Base-by-base conservation (phyloP, 2,113 vertebrate species). In the Smithornis capensis region DNA sequence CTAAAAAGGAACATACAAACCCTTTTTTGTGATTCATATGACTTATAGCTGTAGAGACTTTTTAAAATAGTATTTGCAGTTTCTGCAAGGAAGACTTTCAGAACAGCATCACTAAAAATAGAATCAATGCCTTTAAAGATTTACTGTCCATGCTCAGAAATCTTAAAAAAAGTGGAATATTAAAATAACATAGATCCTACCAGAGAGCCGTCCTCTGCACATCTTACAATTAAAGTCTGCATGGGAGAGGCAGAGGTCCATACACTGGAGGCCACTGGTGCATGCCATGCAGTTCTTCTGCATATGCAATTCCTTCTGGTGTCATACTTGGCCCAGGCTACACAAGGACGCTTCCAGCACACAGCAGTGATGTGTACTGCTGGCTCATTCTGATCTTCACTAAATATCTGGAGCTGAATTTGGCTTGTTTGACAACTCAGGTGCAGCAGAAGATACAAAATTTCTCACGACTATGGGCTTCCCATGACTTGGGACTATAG, bases 31-130 rank as follows among this genome's bases (percentile, higher is more conserved):
- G 86, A 92, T 83, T 93, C 91, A 93, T 85, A 86, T 77, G 73
- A 96, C 91, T 93, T 95, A 63, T 85, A 92, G 80, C 64, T 78
- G 52, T 64, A 87, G 31, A 91, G 64, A 70, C 44, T 83, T 82
- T 96, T 94, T 95, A 85, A 93, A 95, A 96, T 21, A 94, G 84
- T 95, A 47, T 90, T 94, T 89, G 45, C 57, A 82, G 35, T 90
- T 92, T 96, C 90, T 90, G 40, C 68, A 94, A 27, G 77, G 68
- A 95, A 94, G 85, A 63, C 56, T 83, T 92, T 80, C 35, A 94
- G 90, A 92, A 90, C 56, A 95, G 87, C 47, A 83, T 60, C 68
- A 70, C 71, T 92, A 95, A 94, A 94, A 96, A 92, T 90, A 92
- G 79, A 76, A 77, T 63, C 18, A 47, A 62, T 55, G 79, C 8